phyloP scores from a whole-genome alignment of 2,888 invertebrate genomes.

The Dicyrtomina minuta region DNA sequence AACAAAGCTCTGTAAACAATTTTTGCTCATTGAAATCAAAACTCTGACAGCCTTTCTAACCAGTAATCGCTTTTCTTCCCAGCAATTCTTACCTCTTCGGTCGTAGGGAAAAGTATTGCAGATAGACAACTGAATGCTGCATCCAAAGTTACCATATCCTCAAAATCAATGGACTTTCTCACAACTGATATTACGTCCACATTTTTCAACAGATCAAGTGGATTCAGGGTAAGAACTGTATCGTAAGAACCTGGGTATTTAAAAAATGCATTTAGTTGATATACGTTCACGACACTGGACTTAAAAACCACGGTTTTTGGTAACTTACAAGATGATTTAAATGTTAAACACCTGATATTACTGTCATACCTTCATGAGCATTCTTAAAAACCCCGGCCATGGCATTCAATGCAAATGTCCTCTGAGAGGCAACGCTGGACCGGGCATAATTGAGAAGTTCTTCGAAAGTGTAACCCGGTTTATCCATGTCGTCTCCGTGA shows the following conservation, averaged over 20 bases:
- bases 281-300: no score
- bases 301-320: background rate
- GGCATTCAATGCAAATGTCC: conserved; percentile 75
- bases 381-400: conserved; percentile 69
- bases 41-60: no score
- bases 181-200: conserved; percentile 46
- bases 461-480: conserved; percentile 86
- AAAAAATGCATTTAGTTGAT: conserved; percentile 5
- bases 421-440: conserved; percentile 75
- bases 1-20: background rate
- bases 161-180: conserved; percentile 42
- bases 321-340: background rate
- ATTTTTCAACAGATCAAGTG: conserved; percentile 40
- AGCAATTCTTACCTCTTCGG: conserved; percentile 48
- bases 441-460: conserved; percentile 79
- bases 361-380: conserved; percentile 55
- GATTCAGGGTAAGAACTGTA: conserved; percentile 36
- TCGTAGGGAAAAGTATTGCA: conserved; percentile 40
- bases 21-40: no score
- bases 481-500: conserved; percentile 87
- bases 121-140: conserved; percentile 41
- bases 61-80: no score
- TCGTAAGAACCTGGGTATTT: conserved; percentile 44
- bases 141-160: conserved; percentile 41
- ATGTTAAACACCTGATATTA: background rate